phyloP scores from a whole-genome alignment of 2,113 vertebrate genomes.

The Tragelaphus strepsiceros region DNA sequence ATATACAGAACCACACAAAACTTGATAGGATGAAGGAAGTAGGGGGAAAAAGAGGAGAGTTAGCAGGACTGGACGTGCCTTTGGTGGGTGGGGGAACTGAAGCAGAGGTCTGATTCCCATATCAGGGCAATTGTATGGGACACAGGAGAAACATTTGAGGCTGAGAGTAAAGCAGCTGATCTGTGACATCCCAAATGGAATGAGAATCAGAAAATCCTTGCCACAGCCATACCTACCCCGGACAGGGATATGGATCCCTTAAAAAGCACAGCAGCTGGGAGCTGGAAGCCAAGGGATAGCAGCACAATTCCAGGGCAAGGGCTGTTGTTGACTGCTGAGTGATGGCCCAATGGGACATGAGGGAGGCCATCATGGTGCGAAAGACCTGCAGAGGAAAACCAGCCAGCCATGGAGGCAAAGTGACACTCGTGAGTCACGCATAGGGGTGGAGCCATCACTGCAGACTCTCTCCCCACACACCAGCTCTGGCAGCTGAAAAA shows the following conservation, averaged over 20 bases:
- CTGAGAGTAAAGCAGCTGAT: neutral
- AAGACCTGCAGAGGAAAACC: neutral
- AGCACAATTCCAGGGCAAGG: neutral
- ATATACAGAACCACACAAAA: neutral
- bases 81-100: neutral
- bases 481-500: neutral
- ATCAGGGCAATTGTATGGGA: neutral
- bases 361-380: neutral
- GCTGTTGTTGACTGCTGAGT: neutral
- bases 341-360: neutral
- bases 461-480: neutral
- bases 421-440: neutral
- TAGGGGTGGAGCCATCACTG: neutral
- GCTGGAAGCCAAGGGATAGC: neutral
- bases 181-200: neutral
- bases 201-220: neutral
- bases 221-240: accelerated
- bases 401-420: neutral
- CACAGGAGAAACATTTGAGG: neutral
- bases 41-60: neutral
- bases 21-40: neutral
- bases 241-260: neutral
- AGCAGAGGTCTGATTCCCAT: neutral
- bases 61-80: neutral
- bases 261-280: neutral